Evolutionary conservation across 2,888 invertebrate genomes (phyloP), one percentile per base, ranked within the genome.

Genomic region (Pandemis corylana): DNA sequence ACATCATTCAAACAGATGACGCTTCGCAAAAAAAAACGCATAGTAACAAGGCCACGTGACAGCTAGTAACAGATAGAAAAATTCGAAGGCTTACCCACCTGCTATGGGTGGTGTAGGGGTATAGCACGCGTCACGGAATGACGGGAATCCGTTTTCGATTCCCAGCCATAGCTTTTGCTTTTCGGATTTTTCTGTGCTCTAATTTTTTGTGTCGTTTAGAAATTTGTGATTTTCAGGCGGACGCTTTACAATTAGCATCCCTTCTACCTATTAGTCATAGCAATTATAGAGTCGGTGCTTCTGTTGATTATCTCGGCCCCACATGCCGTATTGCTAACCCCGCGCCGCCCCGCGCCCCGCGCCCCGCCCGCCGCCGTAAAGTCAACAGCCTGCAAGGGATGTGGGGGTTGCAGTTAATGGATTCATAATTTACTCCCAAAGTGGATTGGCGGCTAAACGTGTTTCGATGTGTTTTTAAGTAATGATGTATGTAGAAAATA

Each of bases 341-440:
- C 20, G 46, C 36, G n/a, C 15, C 15, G 15, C 15, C 56, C 56
- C 56, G 20, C 51, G 28, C 44, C 49, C 20, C 15, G n/a, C 10
- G 44, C 10, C 64, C 44, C 62, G 44, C 49, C 5, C 20, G 49
- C 62, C 63, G 62, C 67, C 53, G 15, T 41, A 49, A 65, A 65
- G 62, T 53, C 72, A 62, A 64, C 68, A 56, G 68, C 51, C 64
- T 63, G 72, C 73, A 56, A 41, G 65, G 46, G 15, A 49, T 67
- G 46, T 12, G 5, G 72, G 73, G 73, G 28, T 41, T 41, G 73
- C 68, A 9, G 63, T 72, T 56, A 73, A 73, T 73, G 73, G 68
- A 73, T 73, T 68, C 68, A 68, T 51, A 56, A 73, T 68, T 59
- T 42, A 68, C 68, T 64, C 56, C 2, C 36, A 41, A 59, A 36